phyloP scores from a whole-genome alignment of 2,113 vertebrate genomes.

The Neodon shergylaensis region DNA sequence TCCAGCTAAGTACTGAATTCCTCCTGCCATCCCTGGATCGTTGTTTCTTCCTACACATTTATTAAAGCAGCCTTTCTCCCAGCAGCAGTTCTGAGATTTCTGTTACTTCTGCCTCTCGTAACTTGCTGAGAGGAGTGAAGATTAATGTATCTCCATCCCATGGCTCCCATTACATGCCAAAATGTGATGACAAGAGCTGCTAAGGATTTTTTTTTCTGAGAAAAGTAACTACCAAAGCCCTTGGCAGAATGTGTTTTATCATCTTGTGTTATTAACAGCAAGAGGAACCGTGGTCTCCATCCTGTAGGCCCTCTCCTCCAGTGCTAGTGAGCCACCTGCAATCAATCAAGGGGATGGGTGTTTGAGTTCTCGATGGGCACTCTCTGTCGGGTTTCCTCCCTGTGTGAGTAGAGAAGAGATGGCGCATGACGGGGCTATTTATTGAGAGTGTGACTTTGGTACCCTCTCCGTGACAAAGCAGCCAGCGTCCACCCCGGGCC shows the following conservation, averaged over 20 bases:
- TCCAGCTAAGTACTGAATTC: not conserved
- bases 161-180: slow-evolving; percentile 13
- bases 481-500: not conserved
- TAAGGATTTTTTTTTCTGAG: not conserved
- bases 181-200: slow-evolving; percentile 55
- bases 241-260: slow-evolving; percentile 50
- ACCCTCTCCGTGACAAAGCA: slow-evolving; percentile 33
- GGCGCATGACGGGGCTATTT: slow-evolving; percentile 45
- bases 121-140: slow-evolving; percentile 2
- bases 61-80: not conserved
- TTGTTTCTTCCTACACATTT: not conserved
- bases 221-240: slow-evolving; percentile 19
- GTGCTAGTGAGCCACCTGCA: not conserved
- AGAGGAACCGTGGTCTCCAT: not conserved
- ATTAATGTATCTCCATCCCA: slow-evolving; percentile 31
- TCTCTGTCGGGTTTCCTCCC: not conserved
- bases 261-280: slow-evolving; percentile 22
- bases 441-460: slow-evolving; percentile 45
- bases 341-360: slow-evolving; percentile 46
- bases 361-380: slow-evolving; percentile 18
- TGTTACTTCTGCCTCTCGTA: slow-evolving; percentile 8
- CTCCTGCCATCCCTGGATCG: not conserved
- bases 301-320: not conserved
- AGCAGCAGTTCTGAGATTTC: not conserved
- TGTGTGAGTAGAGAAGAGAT: not conserved